These are phyloP conservation scores for Luehdorfia chinensis DNA, from an alignment of 1,140 invertebrate species.

Conservation along the genomic window DNA sequence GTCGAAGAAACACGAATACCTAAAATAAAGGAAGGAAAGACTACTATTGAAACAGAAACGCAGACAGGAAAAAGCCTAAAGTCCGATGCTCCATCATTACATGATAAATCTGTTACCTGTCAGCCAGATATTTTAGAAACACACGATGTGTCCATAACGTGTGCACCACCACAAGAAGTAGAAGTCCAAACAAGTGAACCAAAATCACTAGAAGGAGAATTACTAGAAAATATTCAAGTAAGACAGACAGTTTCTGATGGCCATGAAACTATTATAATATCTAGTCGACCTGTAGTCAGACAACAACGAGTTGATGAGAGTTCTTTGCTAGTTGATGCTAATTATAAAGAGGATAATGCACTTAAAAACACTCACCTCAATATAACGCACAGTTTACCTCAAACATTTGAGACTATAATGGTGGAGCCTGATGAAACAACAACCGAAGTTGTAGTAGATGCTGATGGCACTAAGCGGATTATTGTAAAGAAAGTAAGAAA, in stretches of 20 bases:
- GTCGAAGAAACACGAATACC: constrained; percentile 23
- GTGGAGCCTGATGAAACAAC: constrained; percentile 87
- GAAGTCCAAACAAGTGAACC: constrained; percentile 80
- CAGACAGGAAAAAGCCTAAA: constrained; percentile 79
- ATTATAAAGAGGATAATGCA: constrained; percentile 79
- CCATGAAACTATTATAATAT: constrained; percentile 87
- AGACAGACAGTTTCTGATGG: constrained; percentile 82
- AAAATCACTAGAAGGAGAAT: constrained; percentile 41
- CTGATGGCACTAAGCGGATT: constrained; percentile 88
- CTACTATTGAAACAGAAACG: constrained; percentile 68
- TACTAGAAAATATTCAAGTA: constrained; percentile 84
- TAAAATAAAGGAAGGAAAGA: constrained; percentile 24
- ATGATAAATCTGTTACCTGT: constrained; percentile 65
- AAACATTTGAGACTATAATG: constrained; percentile 87
- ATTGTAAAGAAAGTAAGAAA: constrained; percentile 84
- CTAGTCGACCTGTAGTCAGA: constrained; percentile 79
- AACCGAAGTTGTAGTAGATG: constrained; percentile 87
- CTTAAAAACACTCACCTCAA: constrained; percentile 79
- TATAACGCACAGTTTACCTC: constrained; percentile 82
- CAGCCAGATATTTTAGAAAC: constrained; percentile 48
- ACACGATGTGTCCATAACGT: constrained; percentile 71
- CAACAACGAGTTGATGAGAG: constrained; percentile 74
- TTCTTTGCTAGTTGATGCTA: constrained; percentile 84
- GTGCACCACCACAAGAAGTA: constrained; percentile 75
- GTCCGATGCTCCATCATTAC: constrained; percentile 47